Base-by-base conservation (phyloP, 2,888 invertebrate genomes). In the Bedellia somnulentella region DNA sequence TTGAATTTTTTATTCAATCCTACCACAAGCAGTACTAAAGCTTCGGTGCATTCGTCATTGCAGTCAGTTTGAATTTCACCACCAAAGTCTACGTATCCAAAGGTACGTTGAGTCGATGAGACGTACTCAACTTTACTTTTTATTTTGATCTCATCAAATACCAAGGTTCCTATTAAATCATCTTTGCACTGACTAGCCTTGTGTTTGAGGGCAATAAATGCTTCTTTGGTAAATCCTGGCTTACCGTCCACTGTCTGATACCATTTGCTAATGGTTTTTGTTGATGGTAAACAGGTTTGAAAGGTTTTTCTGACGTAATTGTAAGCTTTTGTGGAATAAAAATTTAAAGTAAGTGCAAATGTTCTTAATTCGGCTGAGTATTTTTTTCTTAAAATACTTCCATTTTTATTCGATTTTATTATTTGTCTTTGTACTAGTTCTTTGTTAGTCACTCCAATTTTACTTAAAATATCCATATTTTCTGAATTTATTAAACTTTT, bases 271-370 rank as follows among this genome's bases (percentile, higher is more conserved):
- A 57, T 40, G 2, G 48, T 52, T 11, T 38, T 38, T 4, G 36
- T 31, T 36, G 47, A 46, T 14, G 57, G 54, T 11, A 53, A 33
- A 30, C 35, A 35, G 4, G 42, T 43, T 9, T 46, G 34, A 37
- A 52, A 58, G 24, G 37, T 41, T 38, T 49, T 32, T 35, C 56
- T 30, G 2, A 55, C 47, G 38, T 48, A 57, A 9, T 41, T 31
- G 33, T 56, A 53, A 2, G 45, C 54, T 35, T 43, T 45, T n/a
- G 46, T 44, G 0, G 49, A 50, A 29, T 50, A 49, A 32, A 46
- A 54, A 29, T 53, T 43, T 3, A 52, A 33, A 4, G 51, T 52
- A 14, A 44, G 30, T 2, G 50, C 49, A 40, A 53, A 49, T 22
- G 31, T 30, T 27, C 43, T 30, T 4, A 48, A 10, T 30, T 40